A percentile compares a stretch with the other conserved stretches of the same genome.
These are phyloP conservation scores for Acleris literana DNA, from an alignment of 2,888 invertebrate genomes.

Conservation along the genomic window DNA sequence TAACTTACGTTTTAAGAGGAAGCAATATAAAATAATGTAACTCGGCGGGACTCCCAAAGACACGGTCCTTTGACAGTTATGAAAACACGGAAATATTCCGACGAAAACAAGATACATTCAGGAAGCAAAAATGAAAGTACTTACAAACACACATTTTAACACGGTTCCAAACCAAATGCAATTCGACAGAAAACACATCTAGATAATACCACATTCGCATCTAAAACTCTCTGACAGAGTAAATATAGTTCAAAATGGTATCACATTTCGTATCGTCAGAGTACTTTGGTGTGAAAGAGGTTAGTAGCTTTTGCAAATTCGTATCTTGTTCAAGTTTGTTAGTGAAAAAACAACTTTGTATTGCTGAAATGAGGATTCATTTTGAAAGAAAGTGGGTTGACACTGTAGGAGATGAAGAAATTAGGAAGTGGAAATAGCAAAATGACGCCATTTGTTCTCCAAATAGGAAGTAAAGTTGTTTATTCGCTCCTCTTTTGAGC, in stretches of 20 bases:
- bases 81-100: neutral
- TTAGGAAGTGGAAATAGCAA: constrained; percentile 25
- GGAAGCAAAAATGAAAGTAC: constrained; percentile 3
- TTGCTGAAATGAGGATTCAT: neutral
- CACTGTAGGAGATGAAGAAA: neutral
- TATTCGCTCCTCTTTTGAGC: constrained; percentile 59
- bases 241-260: neutral
- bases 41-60: neutral
- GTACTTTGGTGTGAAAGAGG: constrained; percentile 20
- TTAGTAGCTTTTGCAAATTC: neutral
- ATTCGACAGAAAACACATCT: constrained; percentile 22
- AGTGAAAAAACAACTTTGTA: neutral
- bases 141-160: constrained; percentile 20
- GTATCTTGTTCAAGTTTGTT: neutral
- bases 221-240: neutral
- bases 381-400: neutral
- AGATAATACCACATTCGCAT: neutral
- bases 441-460: constrained; percentile 62
- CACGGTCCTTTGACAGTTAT: neutral
- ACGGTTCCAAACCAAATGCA: constrained; percentile 31
- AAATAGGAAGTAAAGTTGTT: constrained; percentile 72
- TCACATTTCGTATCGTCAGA: neutral
- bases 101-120: neutral
- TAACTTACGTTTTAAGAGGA: too few species aligned
- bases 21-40: too few species aligned